Percentiles rank a stretch among this genome's conserved stretches.
Conservation (phyloP, 2,888 invertebrate species). For the Orthosia gothica region DNA sequence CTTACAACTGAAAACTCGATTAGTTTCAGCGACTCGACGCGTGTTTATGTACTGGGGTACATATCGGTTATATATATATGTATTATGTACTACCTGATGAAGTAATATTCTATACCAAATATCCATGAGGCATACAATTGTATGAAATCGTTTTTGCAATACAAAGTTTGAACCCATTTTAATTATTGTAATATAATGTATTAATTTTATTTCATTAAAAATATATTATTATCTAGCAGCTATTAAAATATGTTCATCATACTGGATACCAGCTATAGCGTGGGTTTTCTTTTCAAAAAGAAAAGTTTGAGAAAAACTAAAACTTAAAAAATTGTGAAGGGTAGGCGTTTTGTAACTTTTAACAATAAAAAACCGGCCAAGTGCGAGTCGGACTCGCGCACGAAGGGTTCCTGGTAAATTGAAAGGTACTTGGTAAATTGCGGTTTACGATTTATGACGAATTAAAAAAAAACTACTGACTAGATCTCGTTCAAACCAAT, state of each 20-base stretch:
- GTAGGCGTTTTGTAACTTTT: not conserved
- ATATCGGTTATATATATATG: constrained; percentile 29
- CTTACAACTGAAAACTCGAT: constrained; percentile 87
- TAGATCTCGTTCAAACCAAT: no score
- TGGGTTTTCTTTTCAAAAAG: not conserved
- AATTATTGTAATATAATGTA: not conserved
- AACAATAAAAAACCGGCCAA: no score
- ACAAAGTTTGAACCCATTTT: not conserved
- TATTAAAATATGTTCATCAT: not conserved
- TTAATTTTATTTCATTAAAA: not conserved
- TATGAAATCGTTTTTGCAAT: constrained; percentile 1
- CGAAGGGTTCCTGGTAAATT: no score
- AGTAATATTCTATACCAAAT: constrained; percentile 25
- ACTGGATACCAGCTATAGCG: no score
- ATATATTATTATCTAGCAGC: not conserved
- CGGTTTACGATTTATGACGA: no score
- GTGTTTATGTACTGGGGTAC: constrained; percentile 61
- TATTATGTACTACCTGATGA: constrained; percentile 37
- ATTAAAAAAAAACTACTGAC: no score
- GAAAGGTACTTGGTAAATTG: no score
- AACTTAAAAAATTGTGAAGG: not conserved
- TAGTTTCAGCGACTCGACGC: constrained; percentile 80
- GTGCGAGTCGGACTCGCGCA: no score
- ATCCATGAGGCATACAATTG: constrained; percentile 12
- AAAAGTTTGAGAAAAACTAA: not conserved